These are phyloP conservation scores for Ranitomeya imitator DNA, from an alignment of 2,113 vertebrate genomes.

Conservation along the genomic window DNA sequence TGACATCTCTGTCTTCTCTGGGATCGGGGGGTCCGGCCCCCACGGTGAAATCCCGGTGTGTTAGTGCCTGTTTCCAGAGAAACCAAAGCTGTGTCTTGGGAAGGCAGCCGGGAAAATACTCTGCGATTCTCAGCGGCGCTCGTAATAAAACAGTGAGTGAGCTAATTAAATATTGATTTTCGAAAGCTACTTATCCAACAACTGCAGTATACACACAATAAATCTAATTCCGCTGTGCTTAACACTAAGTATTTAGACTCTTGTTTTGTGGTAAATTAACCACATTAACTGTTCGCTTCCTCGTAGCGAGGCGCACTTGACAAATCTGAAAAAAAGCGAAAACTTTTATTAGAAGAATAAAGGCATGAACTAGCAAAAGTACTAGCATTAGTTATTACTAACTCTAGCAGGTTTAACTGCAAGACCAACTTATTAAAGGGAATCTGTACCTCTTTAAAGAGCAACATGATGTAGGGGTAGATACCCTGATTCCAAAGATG, in stretches of 20 bases:
- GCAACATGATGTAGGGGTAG: no score
- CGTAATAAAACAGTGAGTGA: conserved; percentile 58
- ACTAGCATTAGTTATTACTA: not conserved
- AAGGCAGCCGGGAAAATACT: conserved; percentile 53
- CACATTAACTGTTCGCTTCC: conserved; percentile 35
- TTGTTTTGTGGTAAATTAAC: conserved; percentile 57
- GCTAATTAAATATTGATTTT: conserved; percentile 60
- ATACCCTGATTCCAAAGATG: no score
- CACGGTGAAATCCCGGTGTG: conserved; percentile 47
- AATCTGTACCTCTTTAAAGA: no score
- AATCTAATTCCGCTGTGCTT: conserved; percentile 59
- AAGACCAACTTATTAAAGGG: not conserved
- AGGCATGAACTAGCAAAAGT: not conserved
- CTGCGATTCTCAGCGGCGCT: conserved; percentile 47
- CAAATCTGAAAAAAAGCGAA: not conserved
- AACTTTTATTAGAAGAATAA: not conserved
- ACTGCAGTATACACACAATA: conserved; percentile 59
- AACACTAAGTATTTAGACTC: conserved; percentile 59
- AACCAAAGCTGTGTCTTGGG: conserved; percentile 52
- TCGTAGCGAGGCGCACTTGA: not conserved
- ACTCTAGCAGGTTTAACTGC: not conserved
- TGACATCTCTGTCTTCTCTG: conserved; percentile 54
- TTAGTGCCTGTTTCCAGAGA: conserved; percentile 48
- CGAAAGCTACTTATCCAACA: conserved; percentile 58
- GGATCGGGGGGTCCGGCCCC: conserved; percentile 39